These are phyloP conservation scores for Dorcus hopei DNA, from an alignment of 2,888 invertebrate genomes.

Conservation along the genomic window DNA sequence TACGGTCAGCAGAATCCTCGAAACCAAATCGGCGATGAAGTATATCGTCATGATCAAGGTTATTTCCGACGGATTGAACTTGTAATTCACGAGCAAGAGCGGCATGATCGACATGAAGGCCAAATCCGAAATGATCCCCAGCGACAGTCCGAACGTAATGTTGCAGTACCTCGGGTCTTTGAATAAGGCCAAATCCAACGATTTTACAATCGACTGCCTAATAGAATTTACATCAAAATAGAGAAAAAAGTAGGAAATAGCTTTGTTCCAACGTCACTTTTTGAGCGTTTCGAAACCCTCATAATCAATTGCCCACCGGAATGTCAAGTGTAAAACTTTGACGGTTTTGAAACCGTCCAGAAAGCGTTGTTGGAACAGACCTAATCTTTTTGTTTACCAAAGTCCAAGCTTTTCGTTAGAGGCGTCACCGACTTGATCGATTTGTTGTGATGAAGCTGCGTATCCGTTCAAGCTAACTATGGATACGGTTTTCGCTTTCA, in stretches of 20 bases:
- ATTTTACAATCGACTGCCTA: slow-evolving; percentile 56
- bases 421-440: neutral
- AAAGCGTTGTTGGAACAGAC: too few relatives aligned
- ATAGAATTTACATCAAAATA: slow-evolving; percentile 22
- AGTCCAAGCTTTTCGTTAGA: neutral
- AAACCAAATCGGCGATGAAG: slow-evolving; percentile 65
- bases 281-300: too few relatives aligned
- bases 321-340: too few relatives aligned
- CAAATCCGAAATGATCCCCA: slow-evolving; percentile 66
- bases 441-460: slow-evolving; percentile 8
- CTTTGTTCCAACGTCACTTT: too few relatives aligned
- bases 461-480: slow-evolving; percentile 16
- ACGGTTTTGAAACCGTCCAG: too few relatives aligned
- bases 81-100: slow-evolving; percentile 57
- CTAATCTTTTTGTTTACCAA: neutral
- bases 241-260: neutral
- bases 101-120: slow-evolving; percentile 70
- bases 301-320: too few relatives aligned
- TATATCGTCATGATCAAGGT: slow-evolving; percentile 68
- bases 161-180: slow-evolving; percentile 65
- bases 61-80: slow-evolving; percentile 58
- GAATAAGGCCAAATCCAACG: slow-evolving; percentile 60
- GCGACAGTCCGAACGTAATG: slow-evolving; percentile 66
- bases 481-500: slow-evolving; percentile 8
- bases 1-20: slow-evolving; percentile 61